Base-by-base conservation (phyloP, 2,888 invertebrate genomes). In the Ormia ochracea region DNA sequence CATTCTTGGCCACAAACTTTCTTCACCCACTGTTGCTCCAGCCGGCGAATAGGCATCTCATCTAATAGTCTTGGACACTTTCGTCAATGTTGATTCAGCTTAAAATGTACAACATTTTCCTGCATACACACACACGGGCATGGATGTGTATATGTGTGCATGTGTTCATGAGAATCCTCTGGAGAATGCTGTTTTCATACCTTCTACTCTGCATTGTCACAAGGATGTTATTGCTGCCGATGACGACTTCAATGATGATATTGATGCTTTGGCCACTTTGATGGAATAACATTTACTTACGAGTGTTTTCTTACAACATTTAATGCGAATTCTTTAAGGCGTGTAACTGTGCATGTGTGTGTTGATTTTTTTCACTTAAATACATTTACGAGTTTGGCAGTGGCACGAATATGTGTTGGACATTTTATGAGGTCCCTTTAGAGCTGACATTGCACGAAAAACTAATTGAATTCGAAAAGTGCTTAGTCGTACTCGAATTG, bases 401-500 rank as follows among this genome's bases (percentile, higher is more conserved):
- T 70, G 80, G 70, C 72, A 77, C 5, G 21, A 19, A 9, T 4
- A 61, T 77, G 65, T 69, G 65, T 74, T 68, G 78, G 82, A 82
- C 83, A 82, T 82, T 83, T 83, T 83, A 83, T 83, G 83, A 83
- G 81, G 82, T 83, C 82, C 83, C 83, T 83, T 81, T 82, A 80
- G 83, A 83, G 83, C 83, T 83, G 83, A 83, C 82, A 82, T 82
- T 82, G 83, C 83, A 82, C 82, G 83, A 83, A 80, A 83, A 82
- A 78, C 82, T 83, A 83, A 83, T 83, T 83, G 83, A 83, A 83
- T 83, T 83, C 79, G 79, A 79, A 82, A 82, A 70, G 74, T 74
- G 70, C 78, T 77, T 77, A 78, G 74, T 73, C 77, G 80, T 66
- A 48, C 38, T 72, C 21, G 38, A 19, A 38, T 65, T 52, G 33